Base-by-base conservation (phyloP, 2,888 invertebrate species). In the Chymomyza caudatula region DNA sequence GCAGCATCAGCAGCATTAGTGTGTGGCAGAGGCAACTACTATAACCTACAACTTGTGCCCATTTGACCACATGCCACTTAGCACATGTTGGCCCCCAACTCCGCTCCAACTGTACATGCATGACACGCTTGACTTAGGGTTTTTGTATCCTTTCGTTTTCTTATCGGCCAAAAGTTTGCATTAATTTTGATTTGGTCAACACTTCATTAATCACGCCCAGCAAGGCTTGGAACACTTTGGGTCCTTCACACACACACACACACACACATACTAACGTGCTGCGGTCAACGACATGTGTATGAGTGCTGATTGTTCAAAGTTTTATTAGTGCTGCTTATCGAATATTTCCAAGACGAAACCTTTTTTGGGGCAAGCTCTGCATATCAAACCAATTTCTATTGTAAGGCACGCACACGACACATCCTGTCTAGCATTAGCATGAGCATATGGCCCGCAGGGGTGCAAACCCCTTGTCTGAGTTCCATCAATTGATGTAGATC, bases 191-290 rank as follows among this genome's bases (percentile, higher is more conserved):
- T 76, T 80, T 73, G 88, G 87, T 88, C 88, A 88, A 88, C 88
- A 88, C 87, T 88, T 88, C 87, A 88, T 88, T 88, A 88, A 88
- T 88, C 87, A 88, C 80, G 80, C 72, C 71, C 71, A 63, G 74
- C 66, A 52, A 60, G 5, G 42, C 11, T n/a, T 66, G 66, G 60
- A 67, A 63, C 57, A 56, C 69, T 70, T 56, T 58, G n/a, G 59
- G 56, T 49, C 11, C 63, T 52, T 43, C 22, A 6, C 17, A 59
- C 5, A 47, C 20, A 54, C 25, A 44, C 52, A 56, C 54, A 62
- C 63, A 62, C 64, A 66, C 60, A 53, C 66, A 67, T 69, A 69
- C 79, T 19, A 17, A 17, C 77, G 73, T 75, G 63, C 63, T 82
- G 74, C 70, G 85, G 80, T 73, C 69, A 65, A 68, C 65, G 65